Evolutionary conservation across 1,140 invertebrate species (phyloP).

Genomic region (Drosophila bifasciata): DNA sequence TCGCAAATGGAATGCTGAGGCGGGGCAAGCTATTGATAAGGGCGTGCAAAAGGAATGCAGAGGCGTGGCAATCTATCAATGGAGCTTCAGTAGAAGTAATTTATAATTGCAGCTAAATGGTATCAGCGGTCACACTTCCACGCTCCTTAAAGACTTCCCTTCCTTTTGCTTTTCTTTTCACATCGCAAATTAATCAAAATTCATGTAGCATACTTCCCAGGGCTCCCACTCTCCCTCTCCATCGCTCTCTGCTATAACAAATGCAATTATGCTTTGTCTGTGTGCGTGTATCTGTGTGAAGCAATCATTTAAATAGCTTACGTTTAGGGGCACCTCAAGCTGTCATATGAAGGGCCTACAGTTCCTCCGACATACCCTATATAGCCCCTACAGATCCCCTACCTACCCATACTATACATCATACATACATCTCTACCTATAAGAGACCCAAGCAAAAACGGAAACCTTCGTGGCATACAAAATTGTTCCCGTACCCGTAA

Average conservation of each 20-base stretch:
- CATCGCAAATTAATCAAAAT: slow-evolving; percentile 47
- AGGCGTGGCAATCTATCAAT: no score
- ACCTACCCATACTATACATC: slow-evolving; percentile 26
- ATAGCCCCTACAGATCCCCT: no score
- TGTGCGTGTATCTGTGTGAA: not conserved
- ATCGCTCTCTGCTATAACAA: slow-evolving; percentile 5
- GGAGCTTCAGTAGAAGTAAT: no score
- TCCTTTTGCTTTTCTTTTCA: no score
- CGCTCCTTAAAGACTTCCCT: no score
- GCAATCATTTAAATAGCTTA: slow-evolving; percentile 57
- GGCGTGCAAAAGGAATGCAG: no score
- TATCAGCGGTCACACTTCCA: no score
- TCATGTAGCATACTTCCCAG: slow-evolving; percentile 35
- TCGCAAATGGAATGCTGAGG: no score
- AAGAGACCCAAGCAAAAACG: not conserved
- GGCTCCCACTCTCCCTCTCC: not conserved
- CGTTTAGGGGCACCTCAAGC: slow-evolving; percentile 40
- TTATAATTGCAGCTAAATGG: no score
- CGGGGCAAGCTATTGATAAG: no score
- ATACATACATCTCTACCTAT: slow-evolving; percentile 11
- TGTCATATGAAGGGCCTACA: slow-evolving; percentile 15
- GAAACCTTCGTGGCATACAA: slow-evolving; percentile 37
- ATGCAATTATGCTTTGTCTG: slow-evolving; percentile 38
- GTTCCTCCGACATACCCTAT: no score
- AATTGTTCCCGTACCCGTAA: slow-evolving; percentile 34